These are phyloP conservation scores for Ptychoptera albimana DNA, from an alignment of 2,888 invertebrate species.

Conservation along the genomic window DNA sequence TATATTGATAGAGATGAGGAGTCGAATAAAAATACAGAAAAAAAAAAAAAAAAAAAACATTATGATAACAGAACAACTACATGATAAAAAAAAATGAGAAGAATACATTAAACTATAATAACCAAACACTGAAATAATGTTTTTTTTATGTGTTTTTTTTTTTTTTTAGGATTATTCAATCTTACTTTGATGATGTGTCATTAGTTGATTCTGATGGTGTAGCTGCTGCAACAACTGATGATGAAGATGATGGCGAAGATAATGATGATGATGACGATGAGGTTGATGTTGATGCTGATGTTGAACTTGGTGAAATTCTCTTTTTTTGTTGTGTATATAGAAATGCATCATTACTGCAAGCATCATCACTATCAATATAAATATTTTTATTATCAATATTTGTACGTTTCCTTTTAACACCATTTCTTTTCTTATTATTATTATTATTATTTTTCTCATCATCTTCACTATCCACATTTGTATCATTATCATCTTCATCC, in stretches of 20 bases:
- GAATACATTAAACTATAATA: not conserved
- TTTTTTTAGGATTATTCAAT: slow-evolving; percentile 2
- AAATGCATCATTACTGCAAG: slow-evolving; percentile 31
- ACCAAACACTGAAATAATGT: not conserved
- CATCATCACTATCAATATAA: slow-evolving; percentile 29
- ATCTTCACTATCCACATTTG: too few relatives aligned
- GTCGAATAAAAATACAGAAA: slow-evolving; percentile 4
- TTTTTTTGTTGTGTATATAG: slow-evolving; percentile 17
- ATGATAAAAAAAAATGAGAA: too few relatives aligned
- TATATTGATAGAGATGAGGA: slow-evolving; percentile 6
- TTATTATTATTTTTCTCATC: too few relatives aligned
- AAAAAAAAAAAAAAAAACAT: not conserved
- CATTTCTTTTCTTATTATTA: too few relatives aligned
- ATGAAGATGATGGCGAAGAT: slow-evolving; percentile 5
- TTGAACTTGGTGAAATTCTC: slow-evolving; percentile 18
- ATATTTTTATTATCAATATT: slow-evolving; percentile 20
- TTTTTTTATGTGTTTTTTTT: not conserved
- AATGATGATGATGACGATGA: slow-evolving; percentile 11
- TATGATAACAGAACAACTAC: too few relatives aligned
- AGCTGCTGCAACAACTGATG: slow-evolving; percentile 2
- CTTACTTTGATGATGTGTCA: slow-evolving; percentile 14
- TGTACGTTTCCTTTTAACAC: slow-evolving; percentile 19
- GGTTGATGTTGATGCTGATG: slow-evolving; percentile 8
- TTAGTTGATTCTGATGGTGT: slow-evolving; percentile 5
- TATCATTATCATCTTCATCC: not conserved